A percentile compares a stretch with the other conserved stretches of the same genome.
Evolutionary conservation across 2,797 vertebrate species (phyloP).

Genomic region (Bovichtus diacanthus): DNA sequence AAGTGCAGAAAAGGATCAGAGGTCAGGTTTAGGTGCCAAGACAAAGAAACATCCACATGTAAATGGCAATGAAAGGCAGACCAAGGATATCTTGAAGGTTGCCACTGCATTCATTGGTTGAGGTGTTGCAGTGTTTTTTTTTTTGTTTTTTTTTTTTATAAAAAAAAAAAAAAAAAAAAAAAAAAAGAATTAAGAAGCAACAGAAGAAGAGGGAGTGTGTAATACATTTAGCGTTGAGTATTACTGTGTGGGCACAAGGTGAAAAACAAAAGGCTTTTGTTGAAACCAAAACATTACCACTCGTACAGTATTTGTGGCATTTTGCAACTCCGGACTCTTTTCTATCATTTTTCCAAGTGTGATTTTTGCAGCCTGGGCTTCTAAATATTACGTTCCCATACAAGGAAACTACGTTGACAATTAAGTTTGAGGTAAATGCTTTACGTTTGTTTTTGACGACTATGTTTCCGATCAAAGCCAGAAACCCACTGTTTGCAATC

Average conservation of each 20-base stretch:
- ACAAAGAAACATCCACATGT: neutral
- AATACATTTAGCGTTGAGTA: neutral
- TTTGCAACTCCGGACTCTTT: neutral
- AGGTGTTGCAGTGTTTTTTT: neutral
- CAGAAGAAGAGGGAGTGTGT: neutral
- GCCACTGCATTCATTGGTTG: neutral
- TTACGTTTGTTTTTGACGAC: too few species aligned
- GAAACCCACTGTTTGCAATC: too few species aligned
- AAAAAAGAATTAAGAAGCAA: neutral
- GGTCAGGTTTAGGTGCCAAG: slow-evolving; percentile 3
- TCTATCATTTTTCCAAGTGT: neutral
- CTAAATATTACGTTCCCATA: too few species aligned
- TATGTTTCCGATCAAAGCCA: too few species aligned
- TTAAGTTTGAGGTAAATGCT: too few species aligned
- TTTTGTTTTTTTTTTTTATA: too few species aligned
- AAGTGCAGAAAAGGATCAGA: slow-evolving; percentile 9
- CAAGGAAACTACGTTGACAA: too few species aligned
- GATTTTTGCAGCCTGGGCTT: too few species aligned
- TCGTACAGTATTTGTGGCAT: neutral
- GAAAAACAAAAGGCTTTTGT: neutral
- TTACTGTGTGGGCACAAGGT: neutral
- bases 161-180: too few species aligned
- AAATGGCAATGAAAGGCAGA: neutral
- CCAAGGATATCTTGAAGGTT: neutral
- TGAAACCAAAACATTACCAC: neutral